Evolutionary conservation across 2,113 vertebrate genomes (phyloP).

Genomic region (Albula goreensis): DNA sequence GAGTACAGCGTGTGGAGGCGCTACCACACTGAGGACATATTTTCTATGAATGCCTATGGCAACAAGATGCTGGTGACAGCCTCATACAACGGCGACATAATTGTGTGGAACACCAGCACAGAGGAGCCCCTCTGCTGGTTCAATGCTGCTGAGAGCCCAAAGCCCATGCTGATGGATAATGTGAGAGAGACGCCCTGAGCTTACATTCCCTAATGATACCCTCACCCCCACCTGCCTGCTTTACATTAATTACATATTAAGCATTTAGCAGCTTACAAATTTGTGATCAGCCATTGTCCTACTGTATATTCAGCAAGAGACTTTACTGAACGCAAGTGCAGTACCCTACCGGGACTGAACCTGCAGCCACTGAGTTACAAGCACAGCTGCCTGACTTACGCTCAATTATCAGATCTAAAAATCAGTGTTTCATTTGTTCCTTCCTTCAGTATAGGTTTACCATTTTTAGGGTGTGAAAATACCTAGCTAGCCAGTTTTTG

Average conservation of each 20-base stretch:
- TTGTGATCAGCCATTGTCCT: too few relatives aligned
- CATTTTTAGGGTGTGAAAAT: neutral
- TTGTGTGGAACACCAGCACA: slow-evolving; percentile 55
- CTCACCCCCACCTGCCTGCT: neutral
- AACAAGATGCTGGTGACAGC: slow-evolving; percentile 59
- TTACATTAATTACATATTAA: too few relatives aligned
- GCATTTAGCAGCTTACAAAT: too few relatives aligned
- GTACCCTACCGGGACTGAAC: too few relatives aligned
- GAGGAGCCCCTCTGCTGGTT: slow-evolving; percentile 51
- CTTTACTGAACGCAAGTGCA: too few relatives aligned
- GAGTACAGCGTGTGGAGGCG: slow-evolving; percentile 57
- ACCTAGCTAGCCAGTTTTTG: neutral
- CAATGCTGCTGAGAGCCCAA: slow-evolving; percentile 52
- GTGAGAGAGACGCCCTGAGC: slow-evolving; percentile 32
- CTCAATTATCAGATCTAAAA: neutral
- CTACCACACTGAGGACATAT: slow-evolving; percentile 59
- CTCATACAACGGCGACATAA: slow-evolving; percentile 59
- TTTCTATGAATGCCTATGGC: slow-evolving; percentile 55
- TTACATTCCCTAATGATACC: neutral
- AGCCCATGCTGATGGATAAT: slow-evolving; percentile 39
- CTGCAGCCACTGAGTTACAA: too few relatives aligned
- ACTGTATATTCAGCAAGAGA: too few relatives aligned
- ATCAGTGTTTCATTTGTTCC: neutral
- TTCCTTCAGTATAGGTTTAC: neutral
- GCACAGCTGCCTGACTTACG: too few relatives aligned